A percentile compares a stretch with the other conserved stretches of the same genome.
These are phyloP conservation scores for Drosophila nasuta DNA, from an alignment of 1,140 invertebrate genomes.

Conservation along the genomic window DNA sequence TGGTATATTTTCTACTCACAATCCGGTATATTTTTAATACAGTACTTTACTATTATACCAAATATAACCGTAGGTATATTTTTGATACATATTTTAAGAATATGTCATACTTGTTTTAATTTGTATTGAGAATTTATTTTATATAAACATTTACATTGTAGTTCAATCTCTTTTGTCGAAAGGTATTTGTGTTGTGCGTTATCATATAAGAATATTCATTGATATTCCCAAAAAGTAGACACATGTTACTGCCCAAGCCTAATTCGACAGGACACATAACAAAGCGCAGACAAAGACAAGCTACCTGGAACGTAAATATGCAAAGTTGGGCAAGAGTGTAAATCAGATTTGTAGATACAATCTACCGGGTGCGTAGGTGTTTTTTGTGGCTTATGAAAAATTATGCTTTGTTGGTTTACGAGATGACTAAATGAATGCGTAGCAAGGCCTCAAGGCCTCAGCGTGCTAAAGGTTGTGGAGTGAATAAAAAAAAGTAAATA, in stretches of 20 bases:
- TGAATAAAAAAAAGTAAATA: conserved; percentile 13
- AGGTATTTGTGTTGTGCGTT: too few relatives aligned
- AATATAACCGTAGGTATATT: too few relatives aligned
- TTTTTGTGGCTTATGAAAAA: conserved; percentile 30
- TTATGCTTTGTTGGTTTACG: conserved; percentile 60
- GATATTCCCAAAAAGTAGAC: conserved; percentile 33
- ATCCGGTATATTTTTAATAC: too few relatives aligned
- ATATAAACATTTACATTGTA: too few relatives aligned
- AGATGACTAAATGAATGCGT: conserved; percentile 51
- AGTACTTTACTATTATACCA: too few relatives aligned
- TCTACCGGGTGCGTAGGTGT: conserved; percentile 1
- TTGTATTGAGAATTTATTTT: too few relatives aligned
- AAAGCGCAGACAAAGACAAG: not conserved
- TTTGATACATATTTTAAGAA: too few relatives aligned
- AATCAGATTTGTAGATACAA: conserved; percentile 15
- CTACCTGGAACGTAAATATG: conserved; percentile 5
- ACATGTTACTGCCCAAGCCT: conserved; percentile 21
- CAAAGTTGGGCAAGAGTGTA: conserved; percentile 4
- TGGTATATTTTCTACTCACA: too few relatives aligned
- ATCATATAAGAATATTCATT: conserved; percentile 35
- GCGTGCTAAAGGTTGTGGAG: too few relatives aligned
- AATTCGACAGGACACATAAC: conserved; percentile 9
- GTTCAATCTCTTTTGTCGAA: too few relatives aligned
- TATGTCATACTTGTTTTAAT: too few relatives aligned
- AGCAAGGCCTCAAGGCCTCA: not conserved